Conservation (phyloP, 2,797 vertebrate species). For the Cottoperca gobio region DNA sequence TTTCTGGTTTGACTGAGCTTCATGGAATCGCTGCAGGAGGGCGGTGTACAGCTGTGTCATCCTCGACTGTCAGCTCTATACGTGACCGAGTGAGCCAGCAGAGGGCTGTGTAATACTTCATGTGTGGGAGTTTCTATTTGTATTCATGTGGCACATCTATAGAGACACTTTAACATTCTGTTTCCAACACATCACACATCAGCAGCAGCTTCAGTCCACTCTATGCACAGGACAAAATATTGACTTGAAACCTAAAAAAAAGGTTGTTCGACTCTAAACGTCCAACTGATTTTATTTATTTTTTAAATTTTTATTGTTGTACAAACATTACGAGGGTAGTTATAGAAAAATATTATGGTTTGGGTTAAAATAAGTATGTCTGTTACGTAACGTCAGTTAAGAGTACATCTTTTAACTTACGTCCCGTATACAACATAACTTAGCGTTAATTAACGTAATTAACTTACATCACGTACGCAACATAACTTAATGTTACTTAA, state of each 20-base stretch:
- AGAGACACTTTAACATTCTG: neutral
- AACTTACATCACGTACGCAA: no score
- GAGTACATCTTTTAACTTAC: no score
- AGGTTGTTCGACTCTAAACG: neutral
- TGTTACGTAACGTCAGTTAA: no score
- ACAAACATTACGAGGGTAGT: no score
- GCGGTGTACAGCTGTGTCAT: neutral
- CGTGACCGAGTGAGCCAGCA: neutral
- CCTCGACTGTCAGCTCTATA: neutral
- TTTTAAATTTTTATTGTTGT: no score
- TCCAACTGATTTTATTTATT: no score
- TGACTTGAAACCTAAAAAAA: neutral
- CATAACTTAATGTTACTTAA: no score
- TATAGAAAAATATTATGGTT: no score
- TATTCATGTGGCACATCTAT: neutral
- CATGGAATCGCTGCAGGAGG: slow-evolving; percentile 16
- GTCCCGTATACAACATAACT: no score
- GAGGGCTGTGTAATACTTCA: neutral
- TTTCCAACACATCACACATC: neutral
- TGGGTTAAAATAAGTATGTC: no score
- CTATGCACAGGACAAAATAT: neutral
- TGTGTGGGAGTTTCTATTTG: neutral
- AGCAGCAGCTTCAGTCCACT: neutral
- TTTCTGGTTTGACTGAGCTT: slow-evolving; percentile 18
- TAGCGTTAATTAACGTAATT: no score